A percentile compares a stretch with the other conserved stretches of the same genome.
These are phyloP conservation scores for Leptonema lineaticorne DNA, from an alignment of 1,140 invertebrate genomes.

Conservation along the genomic window DNA sequence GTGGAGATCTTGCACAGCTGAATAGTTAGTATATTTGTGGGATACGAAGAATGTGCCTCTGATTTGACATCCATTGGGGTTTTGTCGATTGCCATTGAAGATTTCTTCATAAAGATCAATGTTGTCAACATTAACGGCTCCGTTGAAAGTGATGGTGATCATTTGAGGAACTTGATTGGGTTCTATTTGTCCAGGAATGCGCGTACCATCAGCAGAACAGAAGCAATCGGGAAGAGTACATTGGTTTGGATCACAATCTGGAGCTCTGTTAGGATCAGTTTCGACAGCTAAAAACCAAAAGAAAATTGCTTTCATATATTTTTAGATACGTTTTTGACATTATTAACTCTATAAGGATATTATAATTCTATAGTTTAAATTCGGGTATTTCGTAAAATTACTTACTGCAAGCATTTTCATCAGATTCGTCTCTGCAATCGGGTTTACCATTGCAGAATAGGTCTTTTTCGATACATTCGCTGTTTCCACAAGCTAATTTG, in stretches of 20 bases:
- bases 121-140: slow-evolving; percentile 91
- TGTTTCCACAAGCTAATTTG: slow-evolving; percentile 85
- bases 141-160: slow-evolving; percentile 93
- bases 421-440: slow-evolving; percentile 92
- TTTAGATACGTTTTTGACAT: neutral
- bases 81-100: slow-evolving; percentile 81
- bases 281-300: slow-evolving; percentile 69
- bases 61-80: slow-evolving; percentile 93
- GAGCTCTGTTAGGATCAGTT: slow-evolving; percentile 83
- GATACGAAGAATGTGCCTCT: slow-evolving; percentile 94
- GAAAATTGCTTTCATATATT: too few relatives aligned
- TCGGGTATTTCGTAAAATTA: too few relatives aligned
- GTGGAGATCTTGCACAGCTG: slow-evolving; percentile 89
- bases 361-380: slow-evolving; percentile 1
- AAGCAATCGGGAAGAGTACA: slow-evolving; percentile 90
- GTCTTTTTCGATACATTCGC: slow-evolving; percentile 86
- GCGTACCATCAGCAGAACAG: slow-evolving; percentile 89
- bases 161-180: slow-evolving; percentile 87
- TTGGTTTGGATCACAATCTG: slow-evolving; percentile 84
- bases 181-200: slow-evolving; percentile 82
- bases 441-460: slow-evolving; percentile 90
- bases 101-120: slow-evolving; percentile 89
- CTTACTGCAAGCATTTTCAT: slow-evolving; percentile 94
- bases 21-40: slow-evolving; percentile 96
- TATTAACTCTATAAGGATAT: slow-evolving; percentile 11